phyloP scores from a whole-genome alignment of 2,113 vertebrate genomes.

The Trochalopteron elliotii region DNA sequence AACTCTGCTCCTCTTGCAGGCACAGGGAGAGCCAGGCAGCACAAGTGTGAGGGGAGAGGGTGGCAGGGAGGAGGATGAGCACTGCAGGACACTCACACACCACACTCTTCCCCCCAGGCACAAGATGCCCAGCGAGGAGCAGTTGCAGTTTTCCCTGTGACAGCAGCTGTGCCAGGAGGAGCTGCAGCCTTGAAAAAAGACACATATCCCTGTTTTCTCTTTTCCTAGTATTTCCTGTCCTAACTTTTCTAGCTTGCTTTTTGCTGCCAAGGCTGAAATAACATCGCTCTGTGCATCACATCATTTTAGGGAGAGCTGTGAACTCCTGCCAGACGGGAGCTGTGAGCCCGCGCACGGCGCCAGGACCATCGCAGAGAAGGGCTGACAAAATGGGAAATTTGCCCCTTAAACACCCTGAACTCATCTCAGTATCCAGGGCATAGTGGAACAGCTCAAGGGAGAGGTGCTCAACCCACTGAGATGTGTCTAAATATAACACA shows the following conservation, averaged over 20 bases:
- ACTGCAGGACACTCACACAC: background rate
- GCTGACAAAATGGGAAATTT: background rate
- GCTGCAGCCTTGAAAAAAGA: conserved; percentile 33
- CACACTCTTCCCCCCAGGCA: background rate
- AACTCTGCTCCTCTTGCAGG: background rate
- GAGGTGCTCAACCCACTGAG: background rate
- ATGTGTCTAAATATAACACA: background rate
- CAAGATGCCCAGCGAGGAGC: background rate
- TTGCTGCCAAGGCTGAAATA: conserved; percentile 45
- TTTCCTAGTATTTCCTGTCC: background rate
- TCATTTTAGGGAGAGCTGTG: background rate
- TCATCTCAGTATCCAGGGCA: accelerated
- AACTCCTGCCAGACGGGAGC: conserved; percentile 14
- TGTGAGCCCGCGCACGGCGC: accelerated
- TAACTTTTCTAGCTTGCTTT: background rate
- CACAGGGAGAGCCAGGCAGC: background rate
- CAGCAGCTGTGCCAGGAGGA: conserved; percentile 19
- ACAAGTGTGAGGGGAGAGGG: background rate
- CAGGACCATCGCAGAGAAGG: background rate
- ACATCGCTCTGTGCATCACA: background rate
- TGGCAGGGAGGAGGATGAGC: background rate
- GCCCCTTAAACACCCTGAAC: background rate
- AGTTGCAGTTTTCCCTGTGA: background rate
- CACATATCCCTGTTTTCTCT: background rate
- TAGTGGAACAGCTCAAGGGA: background rate